Conservation (phyloP, 2,113 vertebrate species). For the Ciconia stormi region DNA sequence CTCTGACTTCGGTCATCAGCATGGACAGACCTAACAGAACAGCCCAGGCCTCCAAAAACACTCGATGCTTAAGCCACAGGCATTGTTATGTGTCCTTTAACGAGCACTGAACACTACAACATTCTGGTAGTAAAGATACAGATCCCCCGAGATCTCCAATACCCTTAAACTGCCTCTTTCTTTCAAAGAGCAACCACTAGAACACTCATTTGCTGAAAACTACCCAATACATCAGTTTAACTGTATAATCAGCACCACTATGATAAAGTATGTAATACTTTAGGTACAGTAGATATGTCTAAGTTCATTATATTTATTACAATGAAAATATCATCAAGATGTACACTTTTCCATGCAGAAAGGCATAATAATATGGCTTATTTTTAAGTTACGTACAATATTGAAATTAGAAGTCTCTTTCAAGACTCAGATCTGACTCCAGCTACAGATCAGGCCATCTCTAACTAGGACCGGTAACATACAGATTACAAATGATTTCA, state of each 20-base stretch:
- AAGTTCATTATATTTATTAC: not conserved
- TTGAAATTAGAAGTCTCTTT: not conserved
- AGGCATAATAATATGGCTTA: accelerated
- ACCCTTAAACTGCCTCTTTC: not conserved
- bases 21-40: not conserved
- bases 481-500: not conserved
- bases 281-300: not conserved
- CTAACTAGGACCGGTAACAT: not conserved
- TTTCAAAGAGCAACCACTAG: not conserved
- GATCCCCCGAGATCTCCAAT: not conserved
- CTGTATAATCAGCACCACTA: not conserved
- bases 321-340: not conserved
- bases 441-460: not conserved
- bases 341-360: not conserved
- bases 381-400: not conserved
- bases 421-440: not conserved
- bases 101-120: not conserved
- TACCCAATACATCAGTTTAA: not conserved
- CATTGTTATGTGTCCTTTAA: not conserved
- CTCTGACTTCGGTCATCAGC: not conserved
- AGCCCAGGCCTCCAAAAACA: not conserved
- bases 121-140: not conserved
- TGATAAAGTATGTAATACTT: not conserved
- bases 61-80: not conserved
- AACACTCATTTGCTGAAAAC: not conserved